phyloP scores from a whole-genome alignment of 1,140 invertebrate species.

The Nasonia giraulti region DNA sequence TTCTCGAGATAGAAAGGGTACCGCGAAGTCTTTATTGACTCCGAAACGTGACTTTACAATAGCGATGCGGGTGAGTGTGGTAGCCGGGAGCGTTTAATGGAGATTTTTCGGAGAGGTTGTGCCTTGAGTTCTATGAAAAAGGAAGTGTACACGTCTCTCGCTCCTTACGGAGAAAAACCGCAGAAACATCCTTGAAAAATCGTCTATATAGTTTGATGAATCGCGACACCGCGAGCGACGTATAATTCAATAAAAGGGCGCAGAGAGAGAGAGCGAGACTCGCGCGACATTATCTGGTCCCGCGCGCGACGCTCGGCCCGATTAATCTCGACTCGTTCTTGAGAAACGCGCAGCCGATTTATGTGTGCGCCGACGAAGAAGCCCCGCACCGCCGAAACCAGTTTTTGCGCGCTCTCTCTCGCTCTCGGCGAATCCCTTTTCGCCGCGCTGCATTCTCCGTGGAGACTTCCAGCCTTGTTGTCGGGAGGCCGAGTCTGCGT shows the following conservation, averaged over 20 bases:
- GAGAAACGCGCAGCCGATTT: slow-evolving; percentile 63
- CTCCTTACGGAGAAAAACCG: neutral
- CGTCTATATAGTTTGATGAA: slow-evolving; percentile 1
- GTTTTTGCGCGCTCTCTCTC: slow-evolving; percentile 55
- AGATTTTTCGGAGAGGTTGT: neutral
- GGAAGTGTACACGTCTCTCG: neutral
- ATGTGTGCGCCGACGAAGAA: slow-evolving; percentile 55
- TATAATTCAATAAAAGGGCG: slow-evolving; percentile 64
- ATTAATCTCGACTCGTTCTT: slow-evolving; percentile 67
- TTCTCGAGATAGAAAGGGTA: neutral
- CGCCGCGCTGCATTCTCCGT: neutral
- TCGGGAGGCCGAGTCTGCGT: neutral
- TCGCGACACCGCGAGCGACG: slow-evolving; percentile 12
- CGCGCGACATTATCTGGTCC: slow-evolving; percentile 64
- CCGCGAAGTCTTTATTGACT: slow-evolving; percentile 39
- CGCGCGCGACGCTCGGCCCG: slow-evolving; percentile 54
- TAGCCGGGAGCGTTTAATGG: neutral
- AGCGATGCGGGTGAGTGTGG: neutral
- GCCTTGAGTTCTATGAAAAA: too few relatives aligned
- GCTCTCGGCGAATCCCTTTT: neutral
- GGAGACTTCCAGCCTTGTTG: neutral
- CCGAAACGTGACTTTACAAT: slow-evolving; percentile 5
- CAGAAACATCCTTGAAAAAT: slow-evolving; percentile 18
- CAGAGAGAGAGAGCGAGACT: slow-evolving; percentile 51
- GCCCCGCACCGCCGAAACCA: slow-evolving; percentile 55